These are phyloP conservation scores for Proisotoma minuta DNA, from an alignment of 2,888 invertebrate genomes.

Conservation along the genomic window DNA sequence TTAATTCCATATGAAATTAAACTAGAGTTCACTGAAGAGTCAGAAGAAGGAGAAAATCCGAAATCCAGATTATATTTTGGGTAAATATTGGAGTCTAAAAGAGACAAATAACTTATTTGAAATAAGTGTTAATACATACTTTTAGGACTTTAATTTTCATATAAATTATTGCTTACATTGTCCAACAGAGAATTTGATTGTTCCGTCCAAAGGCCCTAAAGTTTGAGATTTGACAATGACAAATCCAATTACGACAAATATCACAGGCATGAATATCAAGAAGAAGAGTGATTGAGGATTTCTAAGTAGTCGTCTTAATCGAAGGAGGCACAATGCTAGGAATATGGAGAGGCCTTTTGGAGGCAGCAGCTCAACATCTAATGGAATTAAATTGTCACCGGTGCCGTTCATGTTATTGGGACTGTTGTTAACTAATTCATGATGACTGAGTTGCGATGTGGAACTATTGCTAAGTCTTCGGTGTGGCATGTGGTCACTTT, in stretches of 20 bases:
- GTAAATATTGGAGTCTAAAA: conserved; percentile 15
- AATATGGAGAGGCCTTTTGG: conserved; percentile 63
- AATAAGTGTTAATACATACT: too few species aligned
- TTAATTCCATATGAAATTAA: conserved; percentile 11
- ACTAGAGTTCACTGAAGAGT: neutral
- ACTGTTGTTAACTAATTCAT: neutral
- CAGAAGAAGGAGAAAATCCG: conserved; percentile 8
- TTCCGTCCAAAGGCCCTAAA: conserved; percentile 55
- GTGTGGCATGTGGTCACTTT: neutral
- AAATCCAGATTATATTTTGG: conserved; percentile 17
- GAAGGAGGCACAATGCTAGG: conserved; percentile 63
- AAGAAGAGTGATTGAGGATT: conserved; percentile 70
- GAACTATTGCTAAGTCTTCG: conserved; percentile 12
- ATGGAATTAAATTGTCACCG: conserved; percentile 55
- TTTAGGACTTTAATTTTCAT: neutral
- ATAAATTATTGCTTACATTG: neutral
- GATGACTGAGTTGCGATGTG: neutral
- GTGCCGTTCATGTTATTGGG: neutral
- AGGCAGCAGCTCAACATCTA: conserved; percentile 62
- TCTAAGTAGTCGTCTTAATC: conserved; percentile 63
- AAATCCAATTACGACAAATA: conserved; percentile 63
- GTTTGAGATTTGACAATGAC: conserved; percentile 62
- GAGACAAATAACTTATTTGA: neutral
- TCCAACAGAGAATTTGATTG: conserved; percentile 61
- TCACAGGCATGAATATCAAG: conserved; percentile 67